Evolutionary conservation across 2,113 vertebrate species (phyloP).

Genomic region (Pedionomus torquatus): DNA sequence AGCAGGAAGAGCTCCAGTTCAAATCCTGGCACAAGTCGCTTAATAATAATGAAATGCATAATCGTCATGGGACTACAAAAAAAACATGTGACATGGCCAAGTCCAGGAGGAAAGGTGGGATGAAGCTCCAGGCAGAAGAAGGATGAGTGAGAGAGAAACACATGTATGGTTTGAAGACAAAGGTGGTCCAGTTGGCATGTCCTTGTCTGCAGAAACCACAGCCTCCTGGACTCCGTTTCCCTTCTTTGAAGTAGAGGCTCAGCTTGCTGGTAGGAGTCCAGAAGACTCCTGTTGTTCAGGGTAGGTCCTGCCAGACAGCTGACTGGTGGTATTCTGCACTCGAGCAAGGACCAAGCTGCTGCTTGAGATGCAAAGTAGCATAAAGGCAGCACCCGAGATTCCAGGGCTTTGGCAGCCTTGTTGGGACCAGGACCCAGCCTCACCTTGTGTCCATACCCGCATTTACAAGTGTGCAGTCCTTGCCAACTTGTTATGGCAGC

Average conservation of each 20-base stretch:
- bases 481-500: neutral
- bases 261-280: neutral
- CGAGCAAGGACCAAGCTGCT: neutral
- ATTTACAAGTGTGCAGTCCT: too few relatives aligned
- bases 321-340: neutral
- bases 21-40: neutral
- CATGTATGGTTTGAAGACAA: neutral
- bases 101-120: neutral
- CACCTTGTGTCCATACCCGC: neutral
- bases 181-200: accelerated
- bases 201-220: neutral
- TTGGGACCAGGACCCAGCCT: neutral
- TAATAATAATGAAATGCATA: neutral
- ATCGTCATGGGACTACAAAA: neutral
- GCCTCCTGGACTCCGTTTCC: neutral
- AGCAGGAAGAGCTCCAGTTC: conserved; percentile 57
- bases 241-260: neutral
- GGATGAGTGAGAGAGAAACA: neutral
- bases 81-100: neutral
- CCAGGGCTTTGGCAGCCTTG: neutral
- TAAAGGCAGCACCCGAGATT: accelerated
- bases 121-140: neutral
- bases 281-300: neutral
- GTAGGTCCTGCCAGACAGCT: neutral
- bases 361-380: neutral